Base-by-base conservation (phyloP, 2,888 invertebrate species). In the Monopis laevigella region DNA sequence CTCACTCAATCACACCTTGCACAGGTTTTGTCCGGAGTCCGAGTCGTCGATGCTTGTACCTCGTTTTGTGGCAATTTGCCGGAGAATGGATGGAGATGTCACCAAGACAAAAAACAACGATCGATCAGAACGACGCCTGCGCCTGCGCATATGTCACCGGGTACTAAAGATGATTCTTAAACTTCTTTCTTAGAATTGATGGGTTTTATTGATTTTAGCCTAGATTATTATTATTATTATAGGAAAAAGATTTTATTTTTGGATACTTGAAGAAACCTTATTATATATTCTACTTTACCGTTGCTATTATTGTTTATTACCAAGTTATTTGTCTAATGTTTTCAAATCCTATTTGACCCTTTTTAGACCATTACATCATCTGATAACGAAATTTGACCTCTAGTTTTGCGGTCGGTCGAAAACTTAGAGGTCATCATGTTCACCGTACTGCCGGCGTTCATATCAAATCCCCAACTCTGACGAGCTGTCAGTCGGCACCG, bases 1-100 rank as follows among this genome's bases (percentile, higher is more conserved):
- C 65, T 71, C 71, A 59, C 70, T 75, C 74, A 74, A 13, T 6
- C 12, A 6, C n/a, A 7, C 17, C 17, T 17, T 14, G 17, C 36
- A 21, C 36, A 36, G 36, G 36, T 21, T 21, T 21, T 35, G 35
- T 35, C 18, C 19, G 12, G 3, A 21, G 5, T 21, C 2, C 7
- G 19, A 21, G 10, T 13, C 17, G 6, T 14, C 16, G 29, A 13
- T 17, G 26, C 39, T 39, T 51, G 51, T 48, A 48, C 52, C 50
- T 45, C 51, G 49, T 51, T 53, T 48, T 55, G 61, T 60, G 66
- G 69, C 73, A 80, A 78, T 77, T 77, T 75, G 74, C 72, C 59
- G 55, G 55, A 56, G 59, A 68, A 75, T 74, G 64, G 67, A 80
- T 80, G 67, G 69, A 78, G 73, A 72, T 55, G 80, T 80, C 80